phyloP scores from a whole-genome alignment of 2,797 vertebrate genomes.

The Neomorphus geoffroyi region DNA sequence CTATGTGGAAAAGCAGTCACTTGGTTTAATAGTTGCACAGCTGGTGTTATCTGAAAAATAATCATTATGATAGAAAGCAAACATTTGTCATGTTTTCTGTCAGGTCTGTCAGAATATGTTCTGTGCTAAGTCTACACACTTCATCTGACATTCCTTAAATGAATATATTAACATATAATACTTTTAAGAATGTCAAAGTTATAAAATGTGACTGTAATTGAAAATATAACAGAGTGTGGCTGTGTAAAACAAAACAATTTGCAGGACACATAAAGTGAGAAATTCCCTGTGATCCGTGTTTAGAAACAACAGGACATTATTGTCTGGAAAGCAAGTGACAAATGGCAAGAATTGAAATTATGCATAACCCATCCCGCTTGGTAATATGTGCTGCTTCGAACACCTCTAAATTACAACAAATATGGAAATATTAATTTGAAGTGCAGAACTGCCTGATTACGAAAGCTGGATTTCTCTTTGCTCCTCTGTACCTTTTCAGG shows the following conservation, averaged over 20 bases:
- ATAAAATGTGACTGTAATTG: constrained; percentile 47
- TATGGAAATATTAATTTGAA: constrained; percentile 20
- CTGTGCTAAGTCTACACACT: constrained; percentile 66
- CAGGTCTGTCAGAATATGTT: constrained; percentile 75
- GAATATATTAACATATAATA: constrained; percentile 58
- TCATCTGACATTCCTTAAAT: constrained; percentile 60
- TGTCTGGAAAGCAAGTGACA: constrained; percentile 40
- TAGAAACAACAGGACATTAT: constrained; percentile 44
- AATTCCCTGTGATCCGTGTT: neutral
- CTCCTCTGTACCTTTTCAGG: neutral
- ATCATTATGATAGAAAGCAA: constrained; percentile 73
- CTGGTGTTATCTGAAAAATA: constrained; percentile 79
- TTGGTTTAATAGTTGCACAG: constrained; percentile 74
- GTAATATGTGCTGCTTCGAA: constrained; percentile 32
- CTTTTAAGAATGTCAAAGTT: constrained; percentile 60
- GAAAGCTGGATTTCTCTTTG: constrained; percentile 5
- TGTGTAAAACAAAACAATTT: constrained; percentile 60
- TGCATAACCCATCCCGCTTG: neutral
- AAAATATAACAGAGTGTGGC: constrained; percentile 2
- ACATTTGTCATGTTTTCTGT: constrained; percentile 75
- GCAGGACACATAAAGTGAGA: constrained; percentile 32
- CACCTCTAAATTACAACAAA: constrained; percentile 23
- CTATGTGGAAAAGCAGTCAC: constrained; percentile 66
- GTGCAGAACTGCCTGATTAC: neutral
- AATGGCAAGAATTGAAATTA: constrained; percentile 47